Evolutionary conservation across 2,113 vertebrate species (phyloP), one percentile per base, ranked within the genome.

Genomic region (Tetraodon nigroviridis): DNA sequence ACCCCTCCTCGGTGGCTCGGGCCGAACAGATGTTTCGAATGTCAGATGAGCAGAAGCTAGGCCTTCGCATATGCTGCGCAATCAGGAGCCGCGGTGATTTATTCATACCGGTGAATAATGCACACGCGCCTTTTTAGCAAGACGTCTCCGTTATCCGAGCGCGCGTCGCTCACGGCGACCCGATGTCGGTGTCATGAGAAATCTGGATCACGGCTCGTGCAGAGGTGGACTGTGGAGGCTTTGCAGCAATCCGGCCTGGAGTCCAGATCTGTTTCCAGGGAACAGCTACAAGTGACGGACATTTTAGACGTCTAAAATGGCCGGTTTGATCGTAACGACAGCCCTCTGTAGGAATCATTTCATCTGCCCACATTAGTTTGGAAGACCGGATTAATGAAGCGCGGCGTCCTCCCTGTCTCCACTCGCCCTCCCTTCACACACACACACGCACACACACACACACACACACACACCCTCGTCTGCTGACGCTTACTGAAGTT

Each of bases 401-500:
- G 86, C 85, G 85, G 91, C 92, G 90, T 90, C 93, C 93, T 93
- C 94, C 93, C 92, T 91, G 90, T 92, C 88, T 91, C 89, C 89
- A 87, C 92, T 86, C 92, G 15, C 24, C 50, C 54, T 57, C 69
- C 90, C 91, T 90, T 91, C 89, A 85, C 92, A 92, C 86, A 3
- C 24, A 27, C 89, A 85, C 92, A 92, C 86, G n/a, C 89, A 85
- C 92, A 92, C 86, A 3, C 24, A 27, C 89, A 85, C 92, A 92
- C 89, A 85, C 92, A 92, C 86, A 3, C 24, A 27, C 89, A 85
- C 92, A 92, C 86, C 92, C 93, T 40, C 92, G 94, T 92, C 92
- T 87, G 90, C 92, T 94, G 93, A 94, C 94, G 93, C 94, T 94
- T 93, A 92, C 93, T 93, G 94, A 93, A 92, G 93, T 94, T 93